Base-by-base conservation (phyloP, 2,113 vertebrate genomes). In the Machaerirhynchus nigripectus region DNA sequence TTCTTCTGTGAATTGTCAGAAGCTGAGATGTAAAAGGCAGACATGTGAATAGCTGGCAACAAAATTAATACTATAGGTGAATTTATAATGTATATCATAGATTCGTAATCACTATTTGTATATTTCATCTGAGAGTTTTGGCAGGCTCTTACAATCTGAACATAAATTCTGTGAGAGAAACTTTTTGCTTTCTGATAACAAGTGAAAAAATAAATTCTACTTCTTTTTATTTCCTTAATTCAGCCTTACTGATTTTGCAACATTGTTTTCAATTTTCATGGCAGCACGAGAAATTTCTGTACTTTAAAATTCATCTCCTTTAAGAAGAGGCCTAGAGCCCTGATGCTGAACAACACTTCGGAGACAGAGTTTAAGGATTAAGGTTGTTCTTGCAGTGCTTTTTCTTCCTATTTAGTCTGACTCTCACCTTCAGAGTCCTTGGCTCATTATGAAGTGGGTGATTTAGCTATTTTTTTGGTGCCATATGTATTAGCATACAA, bases 401-500 rank as follows among this genome's bases (percentile, higher is more conserved):
- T 24, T 49, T 69, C n/a, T 65, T 17, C 28, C 17, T 85, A 11
- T 33, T 59, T 46, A n/a, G 27, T 56, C 49, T 76, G 70, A 68
- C 20, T 30, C 11, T 67, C n/a, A n/a, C 61, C 61, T 88, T 86
- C 42, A 46, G 61, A 83, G 52, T 40, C 42, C 37, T 75, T 56
- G 31, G 39, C 37, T 57, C 26, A 5, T 26, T 24, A 16, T 3
- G 6, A 63, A 77, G 31, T 30, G 86, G 44, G 18, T 35, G 67
- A 64, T 64, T 46, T 69, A 68, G 12, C 44, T 47, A 19, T 26
- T 49, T 46, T 46, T 26, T 42, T 69, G 64, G 27, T 87, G 24
- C 50, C 0, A 0, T 33, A 13, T 23, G 5, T 59, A 52, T 91
- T 59, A 68, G 23, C 31, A 44, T 15, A 40, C 3, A 22, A 40